Evolutionary conservation across 1,140 invertebrate species (phyloP), one percentile per base, ranked within the genome.

Genomic region (Asbolus verrucosus): DNA sequence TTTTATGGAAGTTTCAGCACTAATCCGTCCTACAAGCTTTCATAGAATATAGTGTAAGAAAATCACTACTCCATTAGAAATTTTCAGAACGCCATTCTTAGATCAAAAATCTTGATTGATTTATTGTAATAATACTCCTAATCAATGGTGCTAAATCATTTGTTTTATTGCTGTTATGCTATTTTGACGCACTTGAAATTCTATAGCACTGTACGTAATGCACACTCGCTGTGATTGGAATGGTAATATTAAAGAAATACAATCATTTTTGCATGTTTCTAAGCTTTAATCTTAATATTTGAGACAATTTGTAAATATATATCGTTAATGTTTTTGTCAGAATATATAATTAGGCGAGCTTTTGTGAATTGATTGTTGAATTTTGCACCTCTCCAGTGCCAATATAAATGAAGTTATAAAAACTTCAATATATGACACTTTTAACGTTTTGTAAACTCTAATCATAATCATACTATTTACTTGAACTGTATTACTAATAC

Each of bases 151-250:
- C 15, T 43, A 43, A 18, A 3, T 31, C 18, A 16, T 50, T 11
- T 31, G 16, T n/a, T n/a, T n/a, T n/a, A n/a, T n/a, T n/a, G n/a
- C n/a, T n/a, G n/a, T n/a, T n/a, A n/a, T n/a, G 33, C 14, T 70
- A 43, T 50, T 65, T n/a, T 61, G 36, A 31, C 31, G 59, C 67
- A 63, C 27, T 63, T 13, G 39, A 27, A 30, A 41, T 30, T 46
- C 62, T 24, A 65, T 30, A 39, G 61, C 61, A 39, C 61, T 43
- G 61, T 61, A 61, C 33, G 33, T 43, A 65, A 62, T 59, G 72
- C 72, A 73, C 72, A 54, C 50, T 70, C 61, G 72, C 72, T 73
- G 72, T 73, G 72, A 73, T 73, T 73, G 41, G 46, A 60, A 61
- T 62, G 39, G 27, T 65, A 38, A 65, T 46, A 8, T 63, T 63